phyloP scores from a whole-genome alignment of 1,140 invertebrate genomes.

The Ceratitis capitata region DNA sequence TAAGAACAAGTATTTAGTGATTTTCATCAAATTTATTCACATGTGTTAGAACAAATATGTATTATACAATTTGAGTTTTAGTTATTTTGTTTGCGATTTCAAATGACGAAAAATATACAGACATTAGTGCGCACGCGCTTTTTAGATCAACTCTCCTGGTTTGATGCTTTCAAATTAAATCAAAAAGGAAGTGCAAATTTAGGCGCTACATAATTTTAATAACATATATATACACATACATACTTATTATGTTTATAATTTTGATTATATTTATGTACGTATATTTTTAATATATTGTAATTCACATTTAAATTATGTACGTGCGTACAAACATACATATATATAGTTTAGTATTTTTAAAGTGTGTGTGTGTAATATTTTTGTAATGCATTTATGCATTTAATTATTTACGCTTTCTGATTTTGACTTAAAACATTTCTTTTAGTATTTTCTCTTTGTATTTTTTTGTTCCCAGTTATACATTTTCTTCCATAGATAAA shows the following conservation, averaged over 20 bases:
- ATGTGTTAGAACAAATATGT: background rate
- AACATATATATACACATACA: constrained; percentile 34
- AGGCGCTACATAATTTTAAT: constrained; percentile 10
- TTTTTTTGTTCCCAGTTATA: background rate
- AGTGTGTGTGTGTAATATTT: background rate
- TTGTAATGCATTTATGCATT: background rate
- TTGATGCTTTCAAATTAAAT: constrained; percentile 30
- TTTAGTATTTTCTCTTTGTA: too few species aligned
- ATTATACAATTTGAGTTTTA: background rate
- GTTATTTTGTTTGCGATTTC: background rate
- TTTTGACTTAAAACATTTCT: background rate
- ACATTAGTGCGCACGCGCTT: background rate
- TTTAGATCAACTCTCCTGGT: constrained; percentile 43
- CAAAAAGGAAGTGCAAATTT: background rate
- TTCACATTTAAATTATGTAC: background rate
- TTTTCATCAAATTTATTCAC: constrained; percentile 3
- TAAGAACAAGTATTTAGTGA: background rate
- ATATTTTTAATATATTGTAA: background rate
- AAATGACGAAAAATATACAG: background rate
- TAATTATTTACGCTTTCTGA: background rate
- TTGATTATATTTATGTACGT: background rate
- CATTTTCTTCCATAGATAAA: constrained; percentile 36
- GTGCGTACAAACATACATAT: background rate
- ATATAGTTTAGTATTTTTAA: too few species aligned
- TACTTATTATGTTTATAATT: background rate